These are phyloP conservation scores for Formica exsecta DNA, from an alignment of 1,140 invertebrate genomes.

Conservation along the genomic window DNA sequence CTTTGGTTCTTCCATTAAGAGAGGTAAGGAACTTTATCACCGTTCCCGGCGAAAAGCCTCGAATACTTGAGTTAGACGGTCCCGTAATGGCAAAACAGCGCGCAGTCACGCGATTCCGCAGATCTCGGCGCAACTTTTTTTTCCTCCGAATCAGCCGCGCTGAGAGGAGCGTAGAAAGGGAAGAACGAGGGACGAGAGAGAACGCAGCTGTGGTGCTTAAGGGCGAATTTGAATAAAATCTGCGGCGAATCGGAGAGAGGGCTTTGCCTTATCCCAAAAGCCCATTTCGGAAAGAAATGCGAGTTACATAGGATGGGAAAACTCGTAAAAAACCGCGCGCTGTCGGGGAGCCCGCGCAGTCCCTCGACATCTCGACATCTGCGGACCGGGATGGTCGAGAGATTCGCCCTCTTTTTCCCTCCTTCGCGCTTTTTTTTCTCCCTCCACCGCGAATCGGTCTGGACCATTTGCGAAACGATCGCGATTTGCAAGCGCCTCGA, in stretches of 20 bases:
- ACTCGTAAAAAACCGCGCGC: conserved; percentile 51
- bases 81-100: conserved; percentile 9
- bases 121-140: conserved; percentile 48
- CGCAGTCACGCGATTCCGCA: conserved; percentile 50
- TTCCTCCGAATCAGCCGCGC: conserved; percentile 7
- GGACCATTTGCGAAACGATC: conserved; percentile 37
- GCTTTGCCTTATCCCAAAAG: conserved; percentile 52
- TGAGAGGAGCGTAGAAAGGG: background rate
- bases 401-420: background rate
- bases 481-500: conserved; percentile 10
- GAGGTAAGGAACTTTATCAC: background rate
- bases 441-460: background rate
- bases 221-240: conserved; percentile 61
- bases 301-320: conserved; percentile 34
- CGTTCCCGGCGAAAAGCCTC: background rate
- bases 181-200: background rate
- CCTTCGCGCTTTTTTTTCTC: background rate
- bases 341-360: conserved; percentile 11
- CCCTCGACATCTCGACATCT: conserved; percentile 45
- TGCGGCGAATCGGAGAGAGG: conserved; percentile 50
- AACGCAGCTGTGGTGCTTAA: conserved; percentile 47
- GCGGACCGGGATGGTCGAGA: conserved; percentile 24
- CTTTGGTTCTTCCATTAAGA: background rate
- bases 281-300: conserved; percentile 48
- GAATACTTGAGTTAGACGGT: background rate